These are phyloP conservation scores for Melanotaenia nigrans DNA, from an alignment of 2,797 vertebrate genomes.

Conservation along the genomic window DNA sequence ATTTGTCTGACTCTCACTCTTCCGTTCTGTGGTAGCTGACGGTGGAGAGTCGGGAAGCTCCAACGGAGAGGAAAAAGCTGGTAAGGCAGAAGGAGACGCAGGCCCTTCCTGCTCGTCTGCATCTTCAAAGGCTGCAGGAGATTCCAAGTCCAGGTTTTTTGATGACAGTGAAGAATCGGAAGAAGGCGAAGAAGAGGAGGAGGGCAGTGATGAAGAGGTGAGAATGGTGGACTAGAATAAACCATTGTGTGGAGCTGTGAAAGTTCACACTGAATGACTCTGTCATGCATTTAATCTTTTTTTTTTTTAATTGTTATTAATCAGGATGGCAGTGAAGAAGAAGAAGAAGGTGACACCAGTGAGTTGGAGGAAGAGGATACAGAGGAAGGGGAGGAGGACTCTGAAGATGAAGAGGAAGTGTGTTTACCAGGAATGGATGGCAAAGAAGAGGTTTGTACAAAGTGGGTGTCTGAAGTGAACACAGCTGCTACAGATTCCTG, in stretches of 20 bases:
- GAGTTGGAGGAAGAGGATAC: constrained; percentile 84
- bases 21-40: constrained; percentile 25
- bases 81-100: constrained; percentile 88
- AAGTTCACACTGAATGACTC: constrained; percentile 7
- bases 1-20: background rate
- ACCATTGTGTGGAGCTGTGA: background rate
- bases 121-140: constrained; percentile 83
- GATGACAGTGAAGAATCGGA: constrained; percentile 98
- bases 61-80: constrained; percentile 82
- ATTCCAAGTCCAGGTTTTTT: constrained; percentile 96
- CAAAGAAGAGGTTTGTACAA: constrained; percentile 91
- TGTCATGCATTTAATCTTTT: background rate
- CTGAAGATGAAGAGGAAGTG: constrained; percentile 88
- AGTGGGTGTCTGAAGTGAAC: background rate
- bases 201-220: constrained; percentile 85
- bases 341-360: constrained; percentile 87
- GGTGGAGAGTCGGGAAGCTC: constrained; percentile 68
- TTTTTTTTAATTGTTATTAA: background rate
- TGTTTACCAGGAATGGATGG: constrained; percentile 98
- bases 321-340: constrained; percentile 93
- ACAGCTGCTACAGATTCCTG: background rate
- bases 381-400: constrained; percentile 87
- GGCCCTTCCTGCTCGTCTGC: constrained; percentile 97
- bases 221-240: constrained; percentile 26
- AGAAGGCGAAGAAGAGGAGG: constrained; percentile 91